phyloP scores from a whole-genome alignment of 2,797 vertebrate genomes.

The Melopsittacus undulatus region DNA sequence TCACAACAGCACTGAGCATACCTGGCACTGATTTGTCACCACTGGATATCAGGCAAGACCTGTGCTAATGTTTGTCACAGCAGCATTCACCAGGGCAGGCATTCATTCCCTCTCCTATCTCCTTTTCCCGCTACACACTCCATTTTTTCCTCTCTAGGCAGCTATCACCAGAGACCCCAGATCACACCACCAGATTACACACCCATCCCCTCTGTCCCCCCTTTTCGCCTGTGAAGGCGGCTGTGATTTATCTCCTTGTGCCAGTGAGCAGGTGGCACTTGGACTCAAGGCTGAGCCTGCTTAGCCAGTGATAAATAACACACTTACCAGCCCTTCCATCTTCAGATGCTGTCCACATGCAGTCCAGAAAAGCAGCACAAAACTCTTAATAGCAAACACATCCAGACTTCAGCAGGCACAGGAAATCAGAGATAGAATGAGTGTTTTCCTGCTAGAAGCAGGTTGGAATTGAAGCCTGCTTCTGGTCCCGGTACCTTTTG shows the following conservation, averaged over 20 bases:
- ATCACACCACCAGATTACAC: neutral
- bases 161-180: neutral
- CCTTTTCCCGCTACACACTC: neutral
- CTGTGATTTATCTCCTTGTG: neutral
- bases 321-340: slow-evolving; percentile 26
- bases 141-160: neutral
- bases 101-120: neutral
- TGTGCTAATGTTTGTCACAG: neutral
- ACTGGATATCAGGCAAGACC: neutral
- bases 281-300: slow-evolving; percentile 22
- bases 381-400: slow-evolving; percentile 30
- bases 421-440: slow-evolving; percentile 4
- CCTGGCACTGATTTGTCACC: neutral
- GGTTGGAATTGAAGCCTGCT: slow-evolving; percentile 47
- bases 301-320: slow-evolving; percentile 29
- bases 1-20: accelerated
- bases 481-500: slow-evolving; percentile 44
- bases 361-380: neutral
- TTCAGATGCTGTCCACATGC: neutral
- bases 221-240: neutral
- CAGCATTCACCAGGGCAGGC: neutral
- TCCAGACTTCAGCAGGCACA: slow-evolving; percentile 5
- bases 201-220: accelerated
- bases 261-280: slow-evolving; percentile 17
- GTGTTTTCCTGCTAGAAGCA: slow-evolving; percentile 42